Evolutionary conservation across 2,113 vertebrate species (phyloP), one percentile per base, ranked within the genome.

Genomic region (Dasyurus viverrinus): DNA sequence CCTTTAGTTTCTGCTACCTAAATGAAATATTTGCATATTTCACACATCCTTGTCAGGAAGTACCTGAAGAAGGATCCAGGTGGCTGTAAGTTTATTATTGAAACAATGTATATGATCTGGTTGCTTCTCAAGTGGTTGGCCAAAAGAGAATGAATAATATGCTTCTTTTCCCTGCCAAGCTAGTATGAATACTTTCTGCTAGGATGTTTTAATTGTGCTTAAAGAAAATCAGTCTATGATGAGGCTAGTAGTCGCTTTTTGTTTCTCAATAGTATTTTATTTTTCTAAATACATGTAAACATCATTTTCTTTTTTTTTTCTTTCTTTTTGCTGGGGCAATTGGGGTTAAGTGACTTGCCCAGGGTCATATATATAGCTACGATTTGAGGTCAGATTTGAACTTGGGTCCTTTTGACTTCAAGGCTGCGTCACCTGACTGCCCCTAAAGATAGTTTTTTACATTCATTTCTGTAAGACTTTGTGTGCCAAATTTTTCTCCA

Each of bases 11-110:
- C 54, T 94, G 93, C 92, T 95, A 50, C 96, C 93, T 94, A 97
- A 96, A 89, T 98, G 95, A 93, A 93, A 96, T 97, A 95, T 95
- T 96, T 97, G 93, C 92, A 95, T 92, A 96, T 96, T 97, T 95
- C 92, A 97, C 94, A 94, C 24, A 91, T 94, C 53, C 93, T 91
- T 46, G 84, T 89, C 96, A 95, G 96, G 90, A 96, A 97, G 93
- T 92, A 95, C 95, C 60, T 27, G 36, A 97, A 47, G 93, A 95
- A 93, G 93, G 93, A 14, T 76, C 68, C 68, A 76, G 92, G 90
- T 1, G 23, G 25, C 92, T 89, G 50, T 89, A 94, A 92, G 50
- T 93, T 96, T 60, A 89, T 42, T 95, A 94, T 76, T 97, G 97
- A 97, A 96, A 97, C 94, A 92, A 95, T 95, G 91, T 94, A 95